Evolutionary conservation across 2,113 vertebrate species (phyloP).

Genomic region (Dolichallabes microphthalmus): DNA sequence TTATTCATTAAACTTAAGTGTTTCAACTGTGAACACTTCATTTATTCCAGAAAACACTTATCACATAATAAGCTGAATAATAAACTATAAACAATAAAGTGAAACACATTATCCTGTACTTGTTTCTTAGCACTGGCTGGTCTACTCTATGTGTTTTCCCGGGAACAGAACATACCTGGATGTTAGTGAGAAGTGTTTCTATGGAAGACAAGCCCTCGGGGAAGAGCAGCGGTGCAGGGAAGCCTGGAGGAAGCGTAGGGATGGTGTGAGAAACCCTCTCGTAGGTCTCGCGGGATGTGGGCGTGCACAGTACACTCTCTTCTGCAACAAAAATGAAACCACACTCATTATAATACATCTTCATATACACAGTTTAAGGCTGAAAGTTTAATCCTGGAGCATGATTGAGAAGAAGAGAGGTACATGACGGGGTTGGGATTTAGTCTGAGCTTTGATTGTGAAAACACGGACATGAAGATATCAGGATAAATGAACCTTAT

Average conservation of each 20-base stretch:
- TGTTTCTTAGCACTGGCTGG: not conserved
- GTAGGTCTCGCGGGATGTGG: conserved; percentile 88
- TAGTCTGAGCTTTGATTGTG: too few relatives aligned
- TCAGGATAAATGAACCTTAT: not conserved
- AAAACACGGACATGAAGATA: not conserved
- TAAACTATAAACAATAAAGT: not conserved
- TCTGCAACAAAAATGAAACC: conserved; percentile 72
- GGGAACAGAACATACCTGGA: conserved; percentile 83
- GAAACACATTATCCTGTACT: not conserved
- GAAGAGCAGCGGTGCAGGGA: conserved; percentile 94
- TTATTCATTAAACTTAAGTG: not conserved
- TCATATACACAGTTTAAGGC: not conserved
- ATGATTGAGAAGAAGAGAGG: not conserved
- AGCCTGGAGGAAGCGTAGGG: conserved; percentile 89
- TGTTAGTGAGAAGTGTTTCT: conserved; percentile 98
- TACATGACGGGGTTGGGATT: not conserved
- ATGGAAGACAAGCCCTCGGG: conserved; percentile 98
- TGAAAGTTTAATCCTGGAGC: too few relatives aligned
- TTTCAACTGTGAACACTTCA: not conserved
- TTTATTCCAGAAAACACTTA: conserved; percentile 6
- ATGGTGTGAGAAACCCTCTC: conserved; percentile 90
- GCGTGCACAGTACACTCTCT: conserved; percentile 85
- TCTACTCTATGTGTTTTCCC: not conserved
- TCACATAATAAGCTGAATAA: not conserved
- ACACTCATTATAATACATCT: not conserved